A percentile compares a stretch with the other conserved stretches of the same genome.
Conservation (phyloP, 2,113 vertebrate genomes). For the Elephas maximus region DNA sequence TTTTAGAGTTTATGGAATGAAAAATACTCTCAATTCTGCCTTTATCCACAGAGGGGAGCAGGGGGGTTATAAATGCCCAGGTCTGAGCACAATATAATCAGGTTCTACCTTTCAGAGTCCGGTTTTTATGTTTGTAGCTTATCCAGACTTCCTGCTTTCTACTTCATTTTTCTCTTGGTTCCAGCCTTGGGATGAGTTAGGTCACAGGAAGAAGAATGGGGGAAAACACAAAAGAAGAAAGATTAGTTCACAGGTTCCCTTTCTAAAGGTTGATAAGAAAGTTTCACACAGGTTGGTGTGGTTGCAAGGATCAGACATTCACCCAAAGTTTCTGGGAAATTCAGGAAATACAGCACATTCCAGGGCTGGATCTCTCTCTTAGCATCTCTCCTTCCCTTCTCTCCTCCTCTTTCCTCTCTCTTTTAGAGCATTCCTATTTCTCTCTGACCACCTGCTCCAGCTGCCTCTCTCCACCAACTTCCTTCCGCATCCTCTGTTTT, state of each 20-base stretch:
- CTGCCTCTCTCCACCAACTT: background rate
- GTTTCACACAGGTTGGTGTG: background rate
- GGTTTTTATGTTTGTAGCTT: background rate
- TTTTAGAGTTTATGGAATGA: slow-evolving; percentile 49
- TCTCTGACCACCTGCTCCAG: background rate
- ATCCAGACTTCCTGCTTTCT: background rate
- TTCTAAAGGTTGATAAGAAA: background rate
- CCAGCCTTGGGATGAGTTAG: background rate
- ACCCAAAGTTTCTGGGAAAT: background rate
- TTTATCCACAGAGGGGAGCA: slow-evolving; percentile 76
- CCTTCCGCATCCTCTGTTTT: background rate
- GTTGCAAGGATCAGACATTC: background rate
- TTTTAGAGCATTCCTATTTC: background rate
- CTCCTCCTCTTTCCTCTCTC: background rate
- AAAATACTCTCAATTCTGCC: slow-evolving; percentile 68
- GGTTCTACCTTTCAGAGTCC: background rate
- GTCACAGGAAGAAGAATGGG: background rate
- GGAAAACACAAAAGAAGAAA: background rate
- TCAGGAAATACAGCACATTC: background rate
- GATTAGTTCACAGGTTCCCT: background rate
- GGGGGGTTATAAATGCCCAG: slow-evolving; percentile 38
- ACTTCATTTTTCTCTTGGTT: background rate
- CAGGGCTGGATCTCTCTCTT: background rate
- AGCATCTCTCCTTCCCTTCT: background rate
- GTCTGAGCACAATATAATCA: background rate